Base-by-base conservation (phyloP, 2,888 invertebrate species). In the Drosophila ezoana region DNA sequence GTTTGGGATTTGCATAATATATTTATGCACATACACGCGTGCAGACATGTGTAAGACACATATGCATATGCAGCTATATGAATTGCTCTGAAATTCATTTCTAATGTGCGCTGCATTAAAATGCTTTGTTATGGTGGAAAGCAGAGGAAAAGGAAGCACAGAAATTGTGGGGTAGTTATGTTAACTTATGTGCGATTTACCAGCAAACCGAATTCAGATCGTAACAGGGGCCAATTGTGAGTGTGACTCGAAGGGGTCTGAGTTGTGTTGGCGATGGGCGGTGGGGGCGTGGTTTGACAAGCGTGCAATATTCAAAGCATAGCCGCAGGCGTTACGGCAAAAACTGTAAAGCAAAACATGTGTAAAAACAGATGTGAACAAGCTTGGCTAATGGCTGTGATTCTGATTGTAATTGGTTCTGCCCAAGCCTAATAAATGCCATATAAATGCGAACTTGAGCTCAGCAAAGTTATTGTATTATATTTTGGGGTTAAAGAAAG, bases 361-460 rank as follows among this genome's bases (percentile, higher is more conserved):
- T 86, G 79, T 81, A 76, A 79, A 86, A 79, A 71, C 85, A 79
- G 72, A 80, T 82, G 86, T 75, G 86, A 82, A 82, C 86, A 82
- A 69, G 80, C 66, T 33, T 16, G 23, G 86, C 72, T 82, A 85
- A 85, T 82, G 77, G 76, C 61, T 60, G 16, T 47, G 45, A 57
- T 76, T 62, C 40, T 57, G 43, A 61, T 60, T 56, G 37, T 44
- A 28, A 28, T 28, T 28, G 41, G 41, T 37, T 32, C 9, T 13
- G 53, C 16, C 18, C n/a, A 9, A 28, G 38, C 13, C 67, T 41
- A 70, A 72, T 76, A 76, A 66, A 65, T 76, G 62, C 64, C 68
- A 72, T 45, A 68, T 56, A 72, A 72, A 72, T 61, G 44, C 18
- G 37, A 58, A 47, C 38, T 57, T 53, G 20, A 44, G 59, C 54